Evolutionary conservation across 2,113 vertebrate genomes (phyloP).

Genomic region (Notarius quadriscutis): DNA sequence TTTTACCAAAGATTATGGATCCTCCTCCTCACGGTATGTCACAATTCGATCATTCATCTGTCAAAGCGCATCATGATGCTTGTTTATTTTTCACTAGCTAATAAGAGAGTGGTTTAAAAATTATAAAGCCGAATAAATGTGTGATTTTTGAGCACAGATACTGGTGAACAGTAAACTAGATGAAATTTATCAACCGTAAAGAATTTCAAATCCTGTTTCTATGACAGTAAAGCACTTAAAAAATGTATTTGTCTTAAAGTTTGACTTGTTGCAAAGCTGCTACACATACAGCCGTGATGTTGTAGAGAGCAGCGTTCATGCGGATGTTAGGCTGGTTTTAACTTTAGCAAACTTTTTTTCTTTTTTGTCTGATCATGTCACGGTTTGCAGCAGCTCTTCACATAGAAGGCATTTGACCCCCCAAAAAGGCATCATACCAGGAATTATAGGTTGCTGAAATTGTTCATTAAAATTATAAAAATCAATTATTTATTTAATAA

Average conservation of each 20-base stretch:
- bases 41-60: not conserved
- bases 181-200: not conserved
- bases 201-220: not conserved
- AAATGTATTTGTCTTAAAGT: not conserved
- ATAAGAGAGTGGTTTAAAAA: not conserved
- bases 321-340: not conserved
- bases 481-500: not conserved
- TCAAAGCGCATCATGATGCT: not conserved
- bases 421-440: not conserved
- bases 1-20: not conserved
- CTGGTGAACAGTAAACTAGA: not conserved
- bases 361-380: not conserved
- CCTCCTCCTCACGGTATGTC: not conserved
- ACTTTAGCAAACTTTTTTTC: not conserved
- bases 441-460: not conserved
- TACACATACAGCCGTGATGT: not conserved
- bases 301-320: not conserved
- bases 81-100: not conserved
- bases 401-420: not conserved
- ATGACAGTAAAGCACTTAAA: not conserved
- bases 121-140: not conserved
- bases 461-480: not conserved
- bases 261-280: not conserved
- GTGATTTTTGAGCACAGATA: not conserved
- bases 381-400: not conserved